Evolutionary conservation across 2,888 invertebrate species (phyloP), one percentile per base, ranked within the genome.

Genomic region (Ennomos quercinarius): DNA sequence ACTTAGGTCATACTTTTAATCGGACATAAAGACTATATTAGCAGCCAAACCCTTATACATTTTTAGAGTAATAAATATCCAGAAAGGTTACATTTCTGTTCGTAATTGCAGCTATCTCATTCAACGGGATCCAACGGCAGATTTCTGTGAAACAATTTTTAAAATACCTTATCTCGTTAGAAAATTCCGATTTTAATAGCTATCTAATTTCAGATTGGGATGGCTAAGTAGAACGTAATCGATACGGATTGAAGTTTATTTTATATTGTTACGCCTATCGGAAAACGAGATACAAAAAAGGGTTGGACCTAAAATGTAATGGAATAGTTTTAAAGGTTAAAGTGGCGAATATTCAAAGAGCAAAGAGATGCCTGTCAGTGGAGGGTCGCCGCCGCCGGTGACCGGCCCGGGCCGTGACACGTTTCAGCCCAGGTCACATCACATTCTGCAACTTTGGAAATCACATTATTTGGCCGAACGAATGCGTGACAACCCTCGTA

Each of bases 371-470:
- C 61, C 58, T 59, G 66, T 64, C 64, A 57, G 43, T 34, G 47
- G 58, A 62, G 68, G 66, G 59, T 59, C 58, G 38, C 42, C 35
- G 59, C 57, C 56, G 38, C 38, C 35, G 45, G 38, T 12, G 41
- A 46, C 57, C 52, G 47, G 49, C 10, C 35, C 35, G 51, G 42
- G 44, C 57, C 53, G 64, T 61, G 65, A 65, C 65, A 65, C 63
- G 60, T 62, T 60, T 62, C 58, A 55, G 41, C 57, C 50, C 58
- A 63, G 64, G 60, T 60, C 63, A 67, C 64, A 65, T 69, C 71
- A 64, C 73, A 77, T 74, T 76, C 75, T 77, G 62, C 67, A 76
- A 77, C 70, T 77, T 74, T 67, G 69, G 68, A 67, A 75, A 73
- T 73, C 70, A 71, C 72, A 73, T 78, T 76, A 76, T 76, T 70